Evolutionary conservation across 2,888 invertebrate genomes (phyloP).

Genomic region (Leptogaster cylindrica): DNA sequence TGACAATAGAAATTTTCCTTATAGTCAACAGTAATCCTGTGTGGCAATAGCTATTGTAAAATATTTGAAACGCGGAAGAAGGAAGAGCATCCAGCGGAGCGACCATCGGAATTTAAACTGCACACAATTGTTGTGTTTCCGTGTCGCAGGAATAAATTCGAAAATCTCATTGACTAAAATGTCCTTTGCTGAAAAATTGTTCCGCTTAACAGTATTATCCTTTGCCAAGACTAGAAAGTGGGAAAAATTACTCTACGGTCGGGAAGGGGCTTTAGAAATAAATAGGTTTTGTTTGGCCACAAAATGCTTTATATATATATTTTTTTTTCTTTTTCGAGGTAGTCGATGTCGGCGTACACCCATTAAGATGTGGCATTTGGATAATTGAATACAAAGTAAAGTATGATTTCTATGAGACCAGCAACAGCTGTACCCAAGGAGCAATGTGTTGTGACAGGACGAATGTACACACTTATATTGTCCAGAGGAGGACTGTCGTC

Average conservation of each 20-base stretch:
- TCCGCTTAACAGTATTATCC: background rate
- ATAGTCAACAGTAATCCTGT: no score
- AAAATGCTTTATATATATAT: constrained; percentile 18
- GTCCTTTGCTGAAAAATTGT: constrained; percentile 28
- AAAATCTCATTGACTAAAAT: no score
- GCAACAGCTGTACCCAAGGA: constrained; percentile 12
- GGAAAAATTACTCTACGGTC: background rate
- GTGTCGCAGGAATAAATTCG: no score
- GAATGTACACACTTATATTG: constrained; percentile 42
- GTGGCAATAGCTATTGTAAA: no score
- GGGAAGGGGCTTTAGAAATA: constrained; percentile 1
- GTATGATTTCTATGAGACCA: background rate
- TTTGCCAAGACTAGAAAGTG: no score
- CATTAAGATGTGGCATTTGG: constrained; percentile 17
- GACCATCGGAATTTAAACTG: no score
- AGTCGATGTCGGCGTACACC: constrained; percentile 6
- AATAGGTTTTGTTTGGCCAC: constrained; percentile 32
- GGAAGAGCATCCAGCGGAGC: no score
- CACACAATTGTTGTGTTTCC: no score
- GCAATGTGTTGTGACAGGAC: constrained; percentile 39
- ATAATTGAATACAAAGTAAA: constrained; percentile 10
- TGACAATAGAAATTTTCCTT: no score
- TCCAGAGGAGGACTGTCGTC: no score
- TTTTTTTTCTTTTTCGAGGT: no score
- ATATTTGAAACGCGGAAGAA: no score